Base-by-base conservation (phyloP, 2,113 vertebrate genomes). In the Hydrolagus affinis region DNA sequence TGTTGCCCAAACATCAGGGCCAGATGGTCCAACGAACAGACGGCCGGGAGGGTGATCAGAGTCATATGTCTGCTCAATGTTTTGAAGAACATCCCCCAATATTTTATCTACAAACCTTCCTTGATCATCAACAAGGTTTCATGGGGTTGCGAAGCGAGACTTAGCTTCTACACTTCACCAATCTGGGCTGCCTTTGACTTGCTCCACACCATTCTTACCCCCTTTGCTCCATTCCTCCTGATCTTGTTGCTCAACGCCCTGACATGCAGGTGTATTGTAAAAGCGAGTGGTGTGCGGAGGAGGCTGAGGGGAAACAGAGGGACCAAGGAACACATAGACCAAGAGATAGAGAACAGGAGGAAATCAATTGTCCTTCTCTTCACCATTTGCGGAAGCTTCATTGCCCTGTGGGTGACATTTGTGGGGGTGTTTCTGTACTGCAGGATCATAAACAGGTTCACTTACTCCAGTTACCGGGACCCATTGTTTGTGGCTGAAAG, bases 381-480 rank as follows among this genome's bases (percentile, higher is more conserved):
- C 8, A 87, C 85, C 23, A 86, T 87, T 19, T 83, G 86, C 32
- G 78, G 85, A 19, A 78, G 85, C 0, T 87, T 87, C 59, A n/a
- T 87, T 14, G 56, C 10, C 17, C 86, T 86, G 68, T 86, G 86
- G 85, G 60, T 85, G 9, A 86, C 87, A 28, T 86, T 86, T 19
- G 86, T 87, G 87, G 30, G 86, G 14, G 44, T 87, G 44, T 86
- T 86, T 14, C 71, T 87, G n/a, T n/a, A n/a, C n/a, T n/a, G n/a
- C n/a, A n/a, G n/a, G n/a, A n/a, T n/a, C n/a, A n/a, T n/a, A n/a
- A n/a, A n/a, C n/a, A n/a, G n/a, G n/a, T n/a, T n/a, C n/a, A n/a
- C n/a, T n/a, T n/a, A n/a, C n/a, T n/a, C n/a, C n/a, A n/a, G n/a
- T n/a, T n/a, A n/a, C n/a, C n/a, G n/a, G n/a, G n/a, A n/a, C n/a